Percentiles rank a stretch among this genome's conserved stretches.
These are phyloP conservation scores for Acanthochromis polyacanthus DNA, from an alignment of 2,113 vertebrate genomes.

Conservation along the genomic window DNA sequence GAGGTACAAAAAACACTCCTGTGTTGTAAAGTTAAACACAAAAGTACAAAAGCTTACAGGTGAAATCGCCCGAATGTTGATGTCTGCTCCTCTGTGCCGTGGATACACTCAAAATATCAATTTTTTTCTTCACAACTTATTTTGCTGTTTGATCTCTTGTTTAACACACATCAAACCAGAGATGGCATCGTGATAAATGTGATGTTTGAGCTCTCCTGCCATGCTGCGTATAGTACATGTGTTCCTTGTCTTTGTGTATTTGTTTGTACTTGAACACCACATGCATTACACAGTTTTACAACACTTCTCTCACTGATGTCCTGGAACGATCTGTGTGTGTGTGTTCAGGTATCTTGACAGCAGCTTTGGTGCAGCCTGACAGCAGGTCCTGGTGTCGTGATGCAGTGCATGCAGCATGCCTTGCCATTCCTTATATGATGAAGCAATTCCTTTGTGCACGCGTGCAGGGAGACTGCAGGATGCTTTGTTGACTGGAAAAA, in stretches of 20 bases:
- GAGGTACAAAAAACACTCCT: background rate
- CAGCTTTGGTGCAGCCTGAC: slow-evolving; percentile 35
- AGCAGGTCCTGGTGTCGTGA: slow-evolving; percentile 40
- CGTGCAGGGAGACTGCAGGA: slow-evolving; percentile 46
- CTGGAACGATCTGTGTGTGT: slow-evolving; percentile 25
- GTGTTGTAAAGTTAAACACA: background rate
- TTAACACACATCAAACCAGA: too few species aligned
- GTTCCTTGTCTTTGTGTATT: background rate
- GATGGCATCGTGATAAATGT: background rate
- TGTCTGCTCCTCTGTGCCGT: slow-evolving; percentile 11
- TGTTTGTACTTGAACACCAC: background rate
- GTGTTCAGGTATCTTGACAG: slow-evolving; percentile 20
- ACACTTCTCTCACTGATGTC: slow-evolving; percentile 16
- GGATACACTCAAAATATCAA: slow-evolving; percentile 15
- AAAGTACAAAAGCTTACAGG: slow-evolving; percentile 7
- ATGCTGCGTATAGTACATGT: background rate
- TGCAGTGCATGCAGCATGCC: slow-evolving; percentile 31
- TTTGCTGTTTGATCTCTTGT: too few species aligned
- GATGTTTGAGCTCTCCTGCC: background rate
- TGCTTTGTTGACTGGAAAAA: slow-evolving; percentile 69
- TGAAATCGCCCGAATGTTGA: slow-evolving; percentile 20
- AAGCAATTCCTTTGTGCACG: slow-evolving; percentile 58
- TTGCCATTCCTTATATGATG: slow-evolving; percentile 57
- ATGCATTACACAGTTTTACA: background rate
- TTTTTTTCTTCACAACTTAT: background rate